phyloP scores from a whole-genome alignment of 2,797 vertebrate genomes.

The Hypotaenidia philippensis region DNA sequence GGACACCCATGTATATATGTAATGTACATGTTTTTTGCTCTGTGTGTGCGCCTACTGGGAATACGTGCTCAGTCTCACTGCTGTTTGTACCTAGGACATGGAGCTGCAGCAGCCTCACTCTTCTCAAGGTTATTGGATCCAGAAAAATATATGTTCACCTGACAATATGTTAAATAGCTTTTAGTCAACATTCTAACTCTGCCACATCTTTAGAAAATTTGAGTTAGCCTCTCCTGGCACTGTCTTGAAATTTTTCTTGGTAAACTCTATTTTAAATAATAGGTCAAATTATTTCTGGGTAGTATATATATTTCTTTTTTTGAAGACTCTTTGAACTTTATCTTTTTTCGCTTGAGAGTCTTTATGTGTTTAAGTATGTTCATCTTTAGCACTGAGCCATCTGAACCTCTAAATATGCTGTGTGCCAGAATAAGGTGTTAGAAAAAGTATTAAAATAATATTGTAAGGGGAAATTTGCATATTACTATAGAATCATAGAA shows the following conservation, averaged over 20 bases:
- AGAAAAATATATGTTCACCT: background rate
- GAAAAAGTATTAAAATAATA: background rate
- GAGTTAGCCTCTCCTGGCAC: background rate
- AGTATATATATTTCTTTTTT: background rate
- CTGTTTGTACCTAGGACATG: background rate
- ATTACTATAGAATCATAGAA: background rate
- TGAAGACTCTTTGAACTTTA: background rate
- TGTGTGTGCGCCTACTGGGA: background rate
- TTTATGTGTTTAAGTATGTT: conserved; percentile 7
- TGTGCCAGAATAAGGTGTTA: conserved; percentile 18
- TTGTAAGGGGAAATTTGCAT: background rate
- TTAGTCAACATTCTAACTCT: background rate
- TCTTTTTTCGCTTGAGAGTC: conserved; percentile 16
- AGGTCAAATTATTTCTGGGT: background rate
- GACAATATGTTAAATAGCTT: background rate
- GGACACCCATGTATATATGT: rapidly evolving
- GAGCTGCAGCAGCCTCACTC: background rate
- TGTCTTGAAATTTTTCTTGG: background rate
- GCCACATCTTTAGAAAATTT: background rate
- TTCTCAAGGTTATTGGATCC: background rate
- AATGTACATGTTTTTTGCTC: background rate
- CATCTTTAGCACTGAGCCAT: conserved; percentile 20
- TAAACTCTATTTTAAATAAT: background rate
- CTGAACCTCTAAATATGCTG: background rate
- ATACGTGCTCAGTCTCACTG: rapidly evolving